Base-by-base conservation (phyloP, 1,140 invertebrate species). In the Melanaphis sacchari region DNA sequence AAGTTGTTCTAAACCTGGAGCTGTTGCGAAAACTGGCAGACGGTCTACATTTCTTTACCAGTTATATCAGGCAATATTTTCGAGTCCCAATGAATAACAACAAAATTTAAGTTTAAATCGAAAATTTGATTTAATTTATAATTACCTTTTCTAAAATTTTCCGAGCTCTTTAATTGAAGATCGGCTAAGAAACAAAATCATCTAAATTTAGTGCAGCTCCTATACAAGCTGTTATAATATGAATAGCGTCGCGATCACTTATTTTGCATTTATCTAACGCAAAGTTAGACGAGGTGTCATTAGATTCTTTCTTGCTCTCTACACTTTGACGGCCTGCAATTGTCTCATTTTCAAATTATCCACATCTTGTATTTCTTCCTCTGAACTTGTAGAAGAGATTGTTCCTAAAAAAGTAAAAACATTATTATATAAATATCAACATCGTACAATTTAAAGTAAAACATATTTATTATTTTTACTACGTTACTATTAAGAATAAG, bases 181-280 rank as follows among this genome's bases (percentile, higher is more conserved):
- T 94, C 93, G 93, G 82, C 94, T 94, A 3, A 94, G 92, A 40
- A 94, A n/a, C 52, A 26, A 94, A 82, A 21, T 90, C 41, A 91
- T 94, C 93, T 31, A 46, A 22, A 40, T 89, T 92, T 84, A 93
- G 93, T 24, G 93, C 94, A 76, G 93, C 93, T 90, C 94, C 41
- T 76, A 76, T 76, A n/a, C 66, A 76, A 4, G 36, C 66, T 81
- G 66, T 81, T 81, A 81, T 81, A 81, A 94, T 90, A 85, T 93
- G 92, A 24, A 94, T 94, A 22, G 91, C 93, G 94, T 94, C 93
- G 43, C 94, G 90, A 43, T 94, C 93, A 82, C 89, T 87, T 90
- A 94, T 90, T 59, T 93, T 84, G 41, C 94, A 94, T 85, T 94
- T 94, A 90, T 94, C 94, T 31, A 94, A n/a, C 6, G 94, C 94